Base-by-base conservation (phyloP, 2,113 vertebrate species). In the Erythrocebus patas region DNA sequence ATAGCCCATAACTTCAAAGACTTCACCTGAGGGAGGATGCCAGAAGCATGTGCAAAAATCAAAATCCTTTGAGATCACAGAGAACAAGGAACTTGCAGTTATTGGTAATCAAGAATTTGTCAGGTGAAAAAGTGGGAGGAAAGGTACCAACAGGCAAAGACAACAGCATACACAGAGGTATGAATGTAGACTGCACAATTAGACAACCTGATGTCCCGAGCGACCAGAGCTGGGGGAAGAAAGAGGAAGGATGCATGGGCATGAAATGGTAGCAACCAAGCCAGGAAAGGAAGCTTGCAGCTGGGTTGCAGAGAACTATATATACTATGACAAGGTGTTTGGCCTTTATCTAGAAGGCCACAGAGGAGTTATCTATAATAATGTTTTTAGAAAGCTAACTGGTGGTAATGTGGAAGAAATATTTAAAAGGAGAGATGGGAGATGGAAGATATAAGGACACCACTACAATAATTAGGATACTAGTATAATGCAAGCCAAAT, bases 21-120 rank as follows among this genome's bases (percentile, higher is more conserved):
- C 88, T 75, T 96, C 82, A 89, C 35, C 66, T 78, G 20, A 59
- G 8, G 20, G 9, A 27, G n/a, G 32, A 66, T 92, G 68, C 40
- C 82, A 97, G 61, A 93, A 88, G 38, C 14, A 66, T 50, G 18
- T 66, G 43, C 6, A 96, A 96, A 96, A 86, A 89, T 78, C 57
- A 96, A 96, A 93, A 76, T 86, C 64, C 50, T 95, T 64, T 85
- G 35, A 76, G 92, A 95, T 73, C 48, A 87, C 79, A 96, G 16
- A 86, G 45, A 91, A 90, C 48, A 89, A 82, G 45, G 72, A 96
- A 82, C 40, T 78, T 81, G 32, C 43, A 91, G 6, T 45, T 43
- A 82, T 32, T 30, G 5, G 22, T 72, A 97, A 91, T 52, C 14
- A 89, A 64, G 40, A 93, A 93, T 78, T 32, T 86, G 48, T 57